Evolutionary conservation across 2,888 invertebrate species (phyloP), one percentile per base, ranked within the genome.

Genomic region (Netelia virgata): DNA sequence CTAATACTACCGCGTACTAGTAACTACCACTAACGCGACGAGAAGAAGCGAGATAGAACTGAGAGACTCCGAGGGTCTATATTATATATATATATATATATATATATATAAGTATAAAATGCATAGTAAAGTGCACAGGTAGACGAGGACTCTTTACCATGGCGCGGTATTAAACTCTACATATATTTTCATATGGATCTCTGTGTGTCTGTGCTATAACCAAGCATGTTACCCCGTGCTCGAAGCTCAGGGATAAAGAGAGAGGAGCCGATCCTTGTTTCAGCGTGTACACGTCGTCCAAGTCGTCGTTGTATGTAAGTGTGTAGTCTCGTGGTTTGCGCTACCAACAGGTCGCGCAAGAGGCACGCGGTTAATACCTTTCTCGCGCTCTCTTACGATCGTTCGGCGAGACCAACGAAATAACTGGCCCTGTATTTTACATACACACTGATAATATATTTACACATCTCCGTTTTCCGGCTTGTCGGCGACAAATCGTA

Each of bases 1-100:
- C 87, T 88, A 85, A 87, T 82, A 86, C 87, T 75, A 86, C 77
- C 82, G 63, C 77, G 76, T 64, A 81, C 72, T 88, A 88, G 53
- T 88, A 86, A 88, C 87, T 87, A 88, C 89, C 88, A 87, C 87
- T 82, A 87, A 53, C 63, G 66, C 81, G 61, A 78, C 77, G 18
- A 68, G 81, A 81, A 81, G 76, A 76, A 66, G 59, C 72, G 61
- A 74, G 68, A 50, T 61, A 77, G 57, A 43, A 16, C 20, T 47
- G 57, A 23, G 66, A 43, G n/a, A 50, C 41, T 36, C 47, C 47
- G 57, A 57, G 57, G 18, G 53, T 53, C 57, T 18, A 57, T 18
- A 18, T 9, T 53, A 57, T 57, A 57, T 57, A 55, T 55, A 64
- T 53, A 75, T 53, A 75, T 8, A 18, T n/a, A 20, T 69, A 69